Conservation (phyloP, 1,140 invertebrate genomes). For the Pseudomyrmex gracilis region DNA sequence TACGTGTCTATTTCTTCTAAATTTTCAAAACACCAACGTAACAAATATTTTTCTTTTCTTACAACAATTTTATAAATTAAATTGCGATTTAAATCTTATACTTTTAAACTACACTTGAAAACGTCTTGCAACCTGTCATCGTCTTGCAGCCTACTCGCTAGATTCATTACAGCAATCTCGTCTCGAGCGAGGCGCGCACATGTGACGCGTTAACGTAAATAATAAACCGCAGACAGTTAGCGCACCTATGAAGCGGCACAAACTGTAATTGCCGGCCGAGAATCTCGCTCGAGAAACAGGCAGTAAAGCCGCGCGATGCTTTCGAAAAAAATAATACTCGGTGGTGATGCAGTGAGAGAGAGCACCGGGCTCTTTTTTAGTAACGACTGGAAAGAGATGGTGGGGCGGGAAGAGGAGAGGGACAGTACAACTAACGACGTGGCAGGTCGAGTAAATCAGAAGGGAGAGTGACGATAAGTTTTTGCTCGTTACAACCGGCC, state of each 20-base stretch:
- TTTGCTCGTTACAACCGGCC: slow-evolving; percentile 79
- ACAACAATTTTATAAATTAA: slow-evolving; percentile 4
- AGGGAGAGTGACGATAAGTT: slow-evolving; percentile 80
- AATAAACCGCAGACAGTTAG: neutral
- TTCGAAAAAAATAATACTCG: slow-evolving; percentile 46
- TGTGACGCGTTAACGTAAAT: neutral
- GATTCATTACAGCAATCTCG: neutral
- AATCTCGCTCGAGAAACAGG: slow-evolving; percentile 15
- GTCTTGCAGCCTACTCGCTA: neutral
- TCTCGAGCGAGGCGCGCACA: neutral
- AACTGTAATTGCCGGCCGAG: neutral
- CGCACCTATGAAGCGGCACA: neutral
- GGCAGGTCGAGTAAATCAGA: slow-evolving; percentile 79
- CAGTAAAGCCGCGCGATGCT: neutral
- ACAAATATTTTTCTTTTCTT: neutral
- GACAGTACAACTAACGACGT: slow-evolving; percentile 74
- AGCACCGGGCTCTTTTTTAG: slow-evolving; percentile 64
- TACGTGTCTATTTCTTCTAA: too few relatives aligned
- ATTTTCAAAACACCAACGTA: too few relatives aligned
- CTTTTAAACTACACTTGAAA: neutral
- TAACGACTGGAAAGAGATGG: neutral
- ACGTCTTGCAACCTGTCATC: neutral
- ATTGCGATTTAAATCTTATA: slow-evolving; percentile 12
- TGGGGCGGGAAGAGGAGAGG: slow-evolving; percentile 2
- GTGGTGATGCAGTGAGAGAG: slow-evolving; percentile 58